Conservation (phyloP, 2,113 vertebrate species). For the Dicentrarchus labrax region DNA sequence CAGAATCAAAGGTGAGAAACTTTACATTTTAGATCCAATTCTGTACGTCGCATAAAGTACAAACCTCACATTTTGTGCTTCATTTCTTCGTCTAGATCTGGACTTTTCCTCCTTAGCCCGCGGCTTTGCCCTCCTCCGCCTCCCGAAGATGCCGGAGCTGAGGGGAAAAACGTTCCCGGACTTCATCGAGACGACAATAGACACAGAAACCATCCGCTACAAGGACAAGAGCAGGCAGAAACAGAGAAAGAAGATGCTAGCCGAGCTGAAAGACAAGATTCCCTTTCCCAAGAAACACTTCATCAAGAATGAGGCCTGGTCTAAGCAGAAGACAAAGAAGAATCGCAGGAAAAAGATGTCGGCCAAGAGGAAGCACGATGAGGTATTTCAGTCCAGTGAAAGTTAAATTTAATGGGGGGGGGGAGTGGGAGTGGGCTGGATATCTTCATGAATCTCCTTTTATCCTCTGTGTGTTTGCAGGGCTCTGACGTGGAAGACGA, state of each 20-base stretch:
- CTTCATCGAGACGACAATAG: constrained; percentile 83
- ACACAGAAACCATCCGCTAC: constrained; percentile 93
- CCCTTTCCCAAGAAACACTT: constrained; percentile 76
- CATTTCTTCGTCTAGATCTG: constrained; percentile 85
- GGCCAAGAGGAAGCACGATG: constrained; percentile 88
- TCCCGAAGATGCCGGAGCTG: constrained; percentile 97
- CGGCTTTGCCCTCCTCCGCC: constrained; percentile 92
- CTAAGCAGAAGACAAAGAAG: constrained; percentile 93
- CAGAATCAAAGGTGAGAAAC: constrained; percentile 90
- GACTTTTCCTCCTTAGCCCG: constrained; percentile 90
- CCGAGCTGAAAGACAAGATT: constrained; percentile 78
- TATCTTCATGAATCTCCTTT: neutral
- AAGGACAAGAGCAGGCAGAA: constrained; percentile 95
- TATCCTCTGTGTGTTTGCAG: constrained; percentile 71
- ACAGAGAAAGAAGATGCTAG: constrained; percentile 89
- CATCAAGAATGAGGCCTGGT: constrained; percentile 92
- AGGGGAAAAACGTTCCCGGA: constrained; percentile 88
- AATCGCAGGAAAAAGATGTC: constrained; percentile 88
- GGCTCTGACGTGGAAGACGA: constrained; percentile 89
- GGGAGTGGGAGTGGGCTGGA: too few species aligned
- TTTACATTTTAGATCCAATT: neutral
- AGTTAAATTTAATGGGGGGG: accelerated
- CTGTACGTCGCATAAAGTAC: neutral
- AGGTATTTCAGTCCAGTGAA: constrained; percentile 81
- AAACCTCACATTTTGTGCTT: accelerated